Conservation (phyloP, 2,888 invertebrate genomes). For the Melieria omissa region DNA sequence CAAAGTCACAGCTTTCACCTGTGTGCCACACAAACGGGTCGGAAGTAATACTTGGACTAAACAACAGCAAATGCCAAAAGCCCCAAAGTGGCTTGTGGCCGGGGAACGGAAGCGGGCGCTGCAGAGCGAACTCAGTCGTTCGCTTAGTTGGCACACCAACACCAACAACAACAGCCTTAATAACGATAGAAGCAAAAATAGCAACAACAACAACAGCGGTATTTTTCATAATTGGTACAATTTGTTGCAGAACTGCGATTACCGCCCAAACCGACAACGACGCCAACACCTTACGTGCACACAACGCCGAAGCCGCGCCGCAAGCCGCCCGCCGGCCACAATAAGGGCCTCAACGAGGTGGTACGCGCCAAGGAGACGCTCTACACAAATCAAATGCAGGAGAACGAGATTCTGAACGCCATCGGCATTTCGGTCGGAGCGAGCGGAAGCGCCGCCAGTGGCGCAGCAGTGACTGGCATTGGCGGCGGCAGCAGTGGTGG, state of each 20-base stretch:
- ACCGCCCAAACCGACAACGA: constrained; percentile 65
- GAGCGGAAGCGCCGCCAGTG: constrained; percentile 28
- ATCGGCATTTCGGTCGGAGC: constrained; percentile 37
- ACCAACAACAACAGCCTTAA: not conserved
- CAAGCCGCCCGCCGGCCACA: constrained; percentile 58
- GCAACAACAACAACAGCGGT: not conserved
- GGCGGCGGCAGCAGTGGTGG: constrained; percentile 24
- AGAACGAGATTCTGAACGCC: constrained; percentile 58
- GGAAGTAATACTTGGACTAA: no score
- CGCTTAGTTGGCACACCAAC: not conserved
- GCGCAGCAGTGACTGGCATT: constrained; percentile 23
- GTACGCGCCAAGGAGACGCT: constrained; percentile 65
- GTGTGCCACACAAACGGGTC: no score
- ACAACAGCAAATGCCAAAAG: no score
- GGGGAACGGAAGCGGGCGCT: no score
- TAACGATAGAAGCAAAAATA: not conserved
- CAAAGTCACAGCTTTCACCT: no score
- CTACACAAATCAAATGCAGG: constrained; percentile 64
- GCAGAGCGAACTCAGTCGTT: no score
- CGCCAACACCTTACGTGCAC: constrained; percentile 59
- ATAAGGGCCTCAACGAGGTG: constrained; percentile 66
- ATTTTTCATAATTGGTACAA: constrained; percentile 56
- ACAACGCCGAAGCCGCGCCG: constrained; percentile 64
- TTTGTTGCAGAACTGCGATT: constrained; percentile 65
- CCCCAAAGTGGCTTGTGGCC: no score